phyloP scores from a whole-genome alignment of 2,888 invertebrate genomes.

The Melieria crassipennis region DNA sequence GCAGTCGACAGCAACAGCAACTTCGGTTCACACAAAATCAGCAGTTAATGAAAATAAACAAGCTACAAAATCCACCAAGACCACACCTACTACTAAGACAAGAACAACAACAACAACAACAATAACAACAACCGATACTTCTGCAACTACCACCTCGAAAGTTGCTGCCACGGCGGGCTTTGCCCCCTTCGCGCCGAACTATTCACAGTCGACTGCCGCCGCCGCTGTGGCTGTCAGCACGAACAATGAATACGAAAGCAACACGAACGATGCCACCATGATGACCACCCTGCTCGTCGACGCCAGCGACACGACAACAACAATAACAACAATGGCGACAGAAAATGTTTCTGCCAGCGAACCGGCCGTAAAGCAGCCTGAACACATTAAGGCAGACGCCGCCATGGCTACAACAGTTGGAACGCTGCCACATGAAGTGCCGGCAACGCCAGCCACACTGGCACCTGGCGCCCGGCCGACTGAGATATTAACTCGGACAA shows the following conservation, averaged over 20 bases:
- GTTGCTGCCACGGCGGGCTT: not conserved
- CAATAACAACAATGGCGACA: not conserved
- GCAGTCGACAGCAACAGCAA: constrained; percentile 30
- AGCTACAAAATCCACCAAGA: constrained; percentile 6
- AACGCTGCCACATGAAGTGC: not conserved
- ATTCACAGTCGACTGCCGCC: not conserved
- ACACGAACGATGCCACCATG: not conserved
- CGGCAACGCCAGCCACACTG: not conserved
- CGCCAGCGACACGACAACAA: not conserved
- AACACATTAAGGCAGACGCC: not conserved
- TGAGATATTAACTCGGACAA: not conserved
- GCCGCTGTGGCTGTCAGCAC: not conserved
- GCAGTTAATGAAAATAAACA: constrained; percentile 19
- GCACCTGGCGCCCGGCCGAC: not conserved
- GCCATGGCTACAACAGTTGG: not conserved
- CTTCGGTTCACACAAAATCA: constrained; percentile 18
- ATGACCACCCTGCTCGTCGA: not conserved
- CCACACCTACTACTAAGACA: not conserved
- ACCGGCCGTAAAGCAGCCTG: no score
- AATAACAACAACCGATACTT: constrained; percentile 7
- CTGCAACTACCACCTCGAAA: constrained; percentile 1
- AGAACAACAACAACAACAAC: constrained; percentile 9
- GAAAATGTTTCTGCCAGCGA: no score
- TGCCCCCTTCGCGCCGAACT: not conserved
- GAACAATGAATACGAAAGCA: not conserved